Conservation (phyloP, 1,140 invertebrate species). For the Drosophila mauritiana region DNA sequence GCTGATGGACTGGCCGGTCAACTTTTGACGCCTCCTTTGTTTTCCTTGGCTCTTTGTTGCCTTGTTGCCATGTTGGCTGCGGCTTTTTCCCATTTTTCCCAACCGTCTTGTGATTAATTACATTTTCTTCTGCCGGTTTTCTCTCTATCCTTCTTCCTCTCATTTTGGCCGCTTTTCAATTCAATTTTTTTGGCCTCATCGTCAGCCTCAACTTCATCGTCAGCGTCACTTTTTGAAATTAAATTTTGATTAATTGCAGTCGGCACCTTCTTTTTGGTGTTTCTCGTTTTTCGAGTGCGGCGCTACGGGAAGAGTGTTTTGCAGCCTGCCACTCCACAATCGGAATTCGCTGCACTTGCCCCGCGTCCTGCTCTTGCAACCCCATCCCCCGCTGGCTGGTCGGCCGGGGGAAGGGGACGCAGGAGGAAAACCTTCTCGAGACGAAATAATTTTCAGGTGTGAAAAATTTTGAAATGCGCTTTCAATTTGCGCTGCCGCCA, state of each 20-base stretch:
- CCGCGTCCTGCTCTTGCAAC: neutral
- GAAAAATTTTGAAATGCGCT: constrained; percentile 81
- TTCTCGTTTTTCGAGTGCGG: constrained; percentile 29
- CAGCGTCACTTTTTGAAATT: constrained; percentile 73
- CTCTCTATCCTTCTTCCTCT: constrained; percentile 25
- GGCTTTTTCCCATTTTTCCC: constrained; percentile 34
- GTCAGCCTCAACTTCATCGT: constrained; percentile 25
- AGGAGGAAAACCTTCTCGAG: constrained; percentile 39
- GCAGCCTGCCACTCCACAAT: constrained; percentile 38
- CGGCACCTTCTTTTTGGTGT: constrained; percentile 65
- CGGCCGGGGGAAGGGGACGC: neutral
- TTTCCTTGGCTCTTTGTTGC: constrained; percentile 21
- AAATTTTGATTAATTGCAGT: constrained; percentile 82
- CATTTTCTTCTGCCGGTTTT: constrained; percentile 74
- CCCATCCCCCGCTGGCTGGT: constrained; percentile 38
- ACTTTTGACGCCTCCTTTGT: constrained; percentile 55
- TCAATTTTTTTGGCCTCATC: constrained; percentile 53
- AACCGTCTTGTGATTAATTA: constrained; percentile 76
- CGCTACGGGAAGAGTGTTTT: constrained; percentile 79
- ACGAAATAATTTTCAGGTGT: constrained; percentile 82
- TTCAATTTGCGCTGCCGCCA: constrained; percentile 75
- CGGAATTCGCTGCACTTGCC: constrained; percentile 74
- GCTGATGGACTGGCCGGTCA: constrained; percentile 16
- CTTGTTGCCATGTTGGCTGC: constrained; percentile 13
- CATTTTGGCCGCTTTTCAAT: constrained; percentile 71